These are phyloP conservation scores for Mico argentatus DNA, from an alignment of 2,797 vertebrate species.

Conservation along the genomic window DNA sequence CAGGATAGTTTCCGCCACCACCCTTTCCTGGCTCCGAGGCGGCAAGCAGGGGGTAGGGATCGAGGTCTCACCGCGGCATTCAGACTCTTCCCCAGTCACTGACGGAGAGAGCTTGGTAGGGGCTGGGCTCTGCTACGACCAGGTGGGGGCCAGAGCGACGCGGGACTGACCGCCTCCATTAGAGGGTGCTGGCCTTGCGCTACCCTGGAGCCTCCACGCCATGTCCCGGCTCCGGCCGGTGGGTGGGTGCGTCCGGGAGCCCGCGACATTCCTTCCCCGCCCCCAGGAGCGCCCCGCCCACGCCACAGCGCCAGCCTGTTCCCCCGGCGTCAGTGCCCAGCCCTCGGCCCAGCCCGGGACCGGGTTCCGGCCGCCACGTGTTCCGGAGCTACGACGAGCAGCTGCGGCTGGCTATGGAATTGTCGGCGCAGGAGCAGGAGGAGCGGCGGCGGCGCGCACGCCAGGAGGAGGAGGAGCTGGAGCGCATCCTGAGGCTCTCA, in stretches of 20 bases:
- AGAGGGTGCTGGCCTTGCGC: not conserved
- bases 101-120: not conserved
- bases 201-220: not conserved
- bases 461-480: conserved; percentile 94
- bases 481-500: conserved; percentile 96
- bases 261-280: conserved; percentile 3
- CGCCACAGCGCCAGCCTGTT: conserved; percentile 80
- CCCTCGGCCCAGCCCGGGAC: conserved; percentile 84
- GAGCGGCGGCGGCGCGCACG: conserved; percentile 90
- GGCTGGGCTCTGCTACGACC: not conserved
- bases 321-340: conserved; percentile 75
- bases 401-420: conserved; percentile 95
- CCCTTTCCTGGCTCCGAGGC: not conserved
- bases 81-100: not conserved
- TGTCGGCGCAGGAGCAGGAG: conserved; percentile 94
- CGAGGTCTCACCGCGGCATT: not conserved
- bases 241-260: not conserved
- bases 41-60: not conserved
- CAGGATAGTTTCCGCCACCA: not conserved
- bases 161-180: not conserved
- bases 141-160: not conserved
- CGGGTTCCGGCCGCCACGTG: conserved; percentile 85
- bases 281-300: conserved; percentile 93
- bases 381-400: conserved; percentile 93
- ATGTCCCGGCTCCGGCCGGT: not conserved